phyloP scores from a whole-genome alignment of 2,797 vertebrate species.

The Denticeps clupeoides region DNA sequence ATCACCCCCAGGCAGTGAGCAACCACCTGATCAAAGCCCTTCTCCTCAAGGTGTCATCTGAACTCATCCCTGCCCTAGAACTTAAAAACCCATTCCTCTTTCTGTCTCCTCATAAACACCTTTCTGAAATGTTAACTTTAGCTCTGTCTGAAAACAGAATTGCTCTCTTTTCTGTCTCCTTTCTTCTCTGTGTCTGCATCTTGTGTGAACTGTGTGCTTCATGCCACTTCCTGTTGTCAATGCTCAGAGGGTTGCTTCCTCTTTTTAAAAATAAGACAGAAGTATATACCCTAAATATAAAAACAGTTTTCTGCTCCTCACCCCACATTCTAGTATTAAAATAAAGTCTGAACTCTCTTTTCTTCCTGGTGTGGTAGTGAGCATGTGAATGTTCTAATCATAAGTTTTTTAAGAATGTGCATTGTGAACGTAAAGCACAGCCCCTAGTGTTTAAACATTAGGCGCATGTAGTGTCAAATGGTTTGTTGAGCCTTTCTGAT shows the following conservation, averaged over 20 bases:
- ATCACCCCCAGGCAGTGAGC: conserved; percentile 33
- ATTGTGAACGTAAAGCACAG: too few relatives aligned
- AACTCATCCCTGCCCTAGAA: not conserved
- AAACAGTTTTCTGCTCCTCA: not conserved
- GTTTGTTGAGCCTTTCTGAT: conserved; percentile 13
- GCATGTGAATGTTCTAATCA: too few relatives aligned
- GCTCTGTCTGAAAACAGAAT: too few relatives aligned
- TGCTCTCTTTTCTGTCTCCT: not conserved
- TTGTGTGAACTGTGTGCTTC: not conserved
- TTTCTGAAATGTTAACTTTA: too few relatives aligned
- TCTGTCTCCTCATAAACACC: not conserved
- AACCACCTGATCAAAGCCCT: conserved; percentile 24
- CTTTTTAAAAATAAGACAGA: too few relatives aligned
- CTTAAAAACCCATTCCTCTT: not conserved
- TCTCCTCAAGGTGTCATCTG: conserved; percentile 33
- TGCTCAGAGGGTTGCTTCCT: conserved; percentile 20
- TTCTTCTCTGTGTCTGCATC: not conserved
- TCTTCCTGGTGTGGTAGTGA: too few relatives aligned
- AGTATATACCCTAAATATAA: too few relatives aligned
- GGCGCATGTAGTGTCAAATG: conserved; percentile 1
- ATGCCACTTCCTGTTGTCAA: conserved; percentile 21
- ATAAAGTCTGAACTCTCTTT: not conserved
- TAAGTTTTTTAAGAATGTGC: too few relatives aligned
- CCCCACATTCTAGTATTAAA: not conserved
- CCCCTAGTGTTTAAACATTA: not conserved